Evolutionary conservation across 2,113 vertebrate genomes (phyloP), one percentile per base, ranked within the genome.

Genomic region (Tricholaema leucomelas): DNA sequence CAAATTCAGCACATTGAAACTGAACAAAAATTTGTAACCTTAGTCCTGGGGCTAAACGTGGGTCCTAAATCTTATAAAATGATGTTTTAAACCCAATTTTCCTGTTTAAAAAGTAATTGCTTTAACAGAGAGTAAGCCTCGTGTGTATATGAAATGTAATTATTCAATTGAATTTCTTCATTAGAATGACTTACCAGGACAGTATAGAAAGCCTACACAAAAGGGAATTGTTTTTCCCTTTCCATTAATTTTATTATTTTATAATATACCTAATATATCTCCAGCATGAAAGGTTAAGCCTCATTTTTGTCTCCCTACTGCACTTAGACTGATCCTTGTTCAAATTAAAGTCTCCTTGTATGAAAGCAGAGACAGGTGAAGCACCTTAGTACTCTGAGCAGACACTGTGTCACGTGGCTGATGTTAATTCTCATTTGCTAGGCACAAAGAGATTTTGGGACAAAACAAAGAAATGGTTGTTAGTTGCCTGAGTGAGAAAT

Each of bases 21-120:
- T 23, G 55, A 83, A 36, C 15, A 33, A 38, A 44, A 77, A 64
- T 4, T 33, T 84, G 38, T 31, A 75, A 42, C 14, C 15, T 64
- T 38, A 79, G 38, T 13, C 42, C 63, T 36, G 13, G 17, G 33
- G 27, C 3, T 2, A 13, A 94, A 58, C 2, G 10, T 0, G 0
- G 5, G 14, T 59, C 38, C 46, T 75, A 44, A 92, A 81, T 64
- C 35, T 46, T 52, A 4, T 31, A 87, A 75, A 89, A 56, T 2
- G 2, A 20, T 0, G 0, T 21, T 75, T 72, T 9, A 72, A 56
- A 81, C 46, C 31, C 56, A 20, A 10, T 17, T 56, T 64, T 71
- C n/a, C 15, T 30, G 17, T 75, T 87, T 87, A 89, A 89, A 56
- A 8, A 69, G n/a, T 10, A 79, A 85, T 24, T 76, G 40, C 16